phyloP scores from a whole-genome alignment of 2,888 invertebrate species.

The Salticus scenicus region DNA sequence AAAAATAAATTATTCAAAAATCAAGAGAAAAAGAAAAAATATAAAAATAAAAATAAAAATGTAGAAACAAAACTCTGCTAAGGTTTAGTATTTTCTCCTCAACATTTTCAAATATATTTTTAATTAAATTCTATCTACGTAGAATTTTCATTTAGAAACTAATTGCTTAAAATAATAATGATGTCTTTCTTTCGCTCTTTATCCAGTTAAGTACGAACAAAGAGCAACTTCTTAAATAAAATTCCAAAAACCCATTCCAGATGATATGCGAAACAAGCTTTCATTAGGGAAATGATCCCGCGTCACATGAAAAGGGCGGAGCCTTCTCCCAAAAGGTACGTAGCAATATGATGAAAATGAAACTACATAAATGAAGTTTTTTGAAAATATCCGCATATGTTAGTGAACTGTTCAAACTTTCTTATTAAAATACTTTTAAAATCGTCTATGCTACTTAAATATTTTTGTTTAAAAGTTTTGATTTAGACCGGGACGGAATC shows the following conservation, averaged over 20 bases:
- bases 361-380: not conserved
- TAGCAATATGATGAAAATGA: not conserved
- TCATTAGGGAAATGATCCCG: not conserved
- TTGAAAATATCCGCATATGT: not conserved
- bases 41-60: no score
- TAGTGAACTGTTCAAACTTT: no score
- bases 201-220: not conserved
- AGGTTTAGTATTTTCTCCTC: no score
- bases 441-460: no score
- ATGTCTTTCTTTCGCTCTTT: not conserved
- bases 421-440: no score
- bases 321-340: not conserved
- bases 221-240: not conserved
- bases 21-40: no score
- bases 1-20: no score
- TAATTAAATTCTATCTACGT: not conserved
- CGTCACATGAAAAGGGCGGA: not conserved
- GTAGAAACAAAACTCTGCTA: no score
- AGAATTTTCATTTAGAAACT: not conserved
- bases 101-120: no score
- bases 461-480: no score
- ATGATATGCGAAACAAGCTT: constrained; percentile 15
- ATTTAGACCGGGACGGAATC: no score
- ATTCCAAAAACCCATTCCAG: not conserved
- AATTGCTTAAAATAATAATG: not conserved